These are phyloP conservation scores for Lymantria dispar DNA, from an alignment of 2,888 invertebrate species.

Conservation along the genomic window DNA sequence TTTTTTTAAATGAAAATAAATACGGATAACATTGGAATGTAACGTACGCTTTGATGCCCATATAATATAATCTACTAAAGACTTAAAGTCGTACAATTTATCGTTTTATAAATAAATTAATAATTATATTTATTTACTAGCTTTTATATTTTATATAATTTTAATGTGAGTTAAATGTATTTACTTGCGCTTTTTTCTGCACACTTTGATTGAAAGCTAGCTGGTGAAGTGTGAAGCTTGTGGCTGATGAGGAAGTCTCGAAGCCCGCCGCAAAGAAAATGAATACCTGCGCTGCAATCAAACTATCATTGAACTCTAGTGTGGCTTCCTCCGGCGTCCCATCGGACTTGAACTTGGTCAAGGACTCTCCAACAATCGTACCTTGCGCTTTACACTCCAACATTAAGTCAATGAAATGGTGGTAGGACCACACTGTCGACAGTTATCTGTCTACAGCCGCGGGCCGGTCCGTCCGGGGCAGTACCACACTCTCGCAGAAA, in stretches of 20 bases:
- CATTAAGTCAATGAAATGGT: slow-evolving; percentile 48
- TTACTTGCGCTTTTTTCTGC: slow-evolving; percentile 41
- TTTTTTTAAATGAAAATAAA: too few relatives aligned
- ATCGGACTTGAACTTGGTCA: slow-evolving; percentile 30
- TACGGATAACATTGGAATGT: too few relatives aligned
- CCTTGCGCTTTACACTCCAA: slow-evolving; percentile 39
- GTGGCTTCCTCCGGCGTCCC: slow-evolving; percentile 32
- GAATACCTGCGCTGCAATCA: slow-evolving; percentile 44
- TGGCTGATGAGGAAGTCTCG: slow-evolving; percentile 58
- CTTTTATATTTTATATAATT: too few relatives aligned
- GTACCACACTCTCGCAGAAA: too few relatives aligned
- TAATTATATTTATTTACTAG: too few relatives aligned
- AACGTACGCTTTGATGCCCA: too few relatives aligned
- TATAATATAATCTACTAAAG: too few relatives aligned
- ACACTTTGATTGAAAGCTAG: slow-evolving; percentile 53
- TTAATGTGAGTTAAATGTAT: background rate
- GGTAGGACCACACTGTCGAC: too few relatives aligned
- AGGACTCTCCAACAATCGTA: slow-evolving; percentile 40
- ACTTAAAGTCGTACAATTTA: too few relatives aligned
- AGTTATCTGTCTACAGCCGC: too few relatives aligned
- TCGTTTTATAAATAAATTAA: too few relatives aligned
- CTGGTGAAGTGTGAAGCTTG: slow-evolving; percentile 50
- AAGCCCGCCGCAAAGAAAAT: slow-evolving; percentile 58
- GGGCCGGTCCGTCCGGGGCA: too few relatives aligned
- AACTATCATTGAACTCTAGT: slow-evolving; percentile 33